These are phyloP conservation scores for Platyscapa corneri DNA, from an alignment of 1,140 invertebrate genomes.

Conservation along the genomic window DNA sequence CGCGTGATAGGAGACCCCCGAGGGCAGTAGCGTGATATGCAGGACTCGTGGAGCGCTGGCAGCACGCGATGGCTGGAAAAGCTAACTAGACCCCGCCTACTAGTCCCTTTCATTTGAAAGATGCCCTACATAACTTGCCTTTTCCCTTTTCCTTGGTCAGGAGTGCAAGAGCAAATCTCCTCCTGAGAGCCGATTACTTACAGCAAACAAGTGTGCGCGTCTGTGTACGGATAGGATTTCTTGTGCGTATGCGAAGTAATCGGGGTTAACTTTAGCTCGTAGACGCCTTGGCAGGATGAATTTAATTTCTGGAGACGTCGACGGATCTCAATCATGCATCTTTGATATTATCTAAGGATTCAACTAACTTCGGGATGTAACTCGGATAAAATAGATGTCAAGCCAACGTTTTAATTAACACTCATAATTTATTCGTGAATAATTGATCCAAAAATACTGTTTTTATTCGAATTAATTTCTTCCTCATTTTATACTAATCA, in stretches of 20 bases:
- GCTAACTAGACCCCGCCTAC: background rate
- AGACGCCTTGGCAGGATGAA: background rate
- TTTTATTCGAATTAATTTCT: too few relatives aligned
- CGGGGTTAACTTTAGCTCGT: background rate
- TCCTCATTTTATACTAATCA: too few relatives aligned
- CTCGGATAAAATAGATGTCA: too few relatives aligned
- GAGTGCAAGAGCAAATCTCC: background rate
- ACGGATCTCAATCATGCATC: too few relatives aligned
- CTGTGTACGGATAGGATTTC: background rate
- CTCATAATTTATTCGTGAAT: too few relatives aligned
- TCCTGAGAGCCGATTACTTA: conserved; percentile 34
- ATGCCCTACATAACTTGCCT: conserved; percentile 42
- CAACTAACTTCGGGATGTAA: too few relatives aligned
- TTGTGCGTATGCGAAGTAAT: background rate
- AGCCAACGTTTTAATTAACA: too few relatives aligned
- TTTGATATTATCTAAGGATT: too few relatives aligned
- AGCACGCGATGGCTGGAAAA: conserved; percentile 17
- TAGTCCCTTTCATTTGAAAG: conserved; percentile 1
- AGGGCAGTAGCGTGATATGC: conserved; percentile 51
- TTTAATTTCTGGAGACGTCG: background rate
- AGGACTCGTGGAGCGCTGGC: conserved; percentile 21
- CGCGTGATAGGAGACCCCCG: conserved; percentile 51
- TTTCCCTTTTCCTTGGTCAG: background rate
- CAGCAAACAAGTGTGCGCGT: background rate
- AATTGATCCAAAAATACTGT: too few relatives aligned